Evolutionary conservation across 2,888 invertebrate genomes (phyloP).

Genomic region (Eupithecia centaureata): DNA sequence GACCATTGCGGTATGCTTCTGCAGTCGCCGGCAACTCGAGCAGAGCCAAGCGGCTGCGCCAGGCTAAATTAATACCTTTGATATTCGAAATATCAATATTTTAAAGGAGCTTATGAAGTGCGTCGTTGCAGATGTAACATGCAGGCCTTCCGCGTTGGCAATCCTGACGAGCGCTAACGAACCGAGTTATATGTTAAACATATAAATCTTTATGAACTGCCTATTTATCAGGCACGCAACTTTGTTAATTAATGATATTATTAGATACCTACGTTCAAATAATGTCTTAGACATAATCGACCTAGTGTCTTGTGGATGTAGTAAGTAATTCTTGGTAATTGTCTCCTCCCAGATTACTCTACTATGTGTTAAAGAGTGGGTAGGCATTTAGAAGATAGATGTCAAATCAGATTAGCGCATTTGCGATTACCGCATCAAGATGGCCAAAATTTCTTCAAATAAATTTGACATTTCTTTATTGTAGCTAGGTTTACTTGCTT

Average conservation of each 20-base stretch:
- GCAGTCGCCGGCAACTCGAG: slow-evolving; percentile 50
- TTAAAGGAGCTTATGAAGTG: slow-evolving; percentile 77
- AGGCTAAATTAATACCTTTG: slow-evolving; percentile 81
- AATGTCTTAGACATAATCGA: background rate
- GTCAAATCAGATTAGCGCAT: background rate
- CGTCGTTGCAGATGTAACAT: slow-evolving; percentile 65
- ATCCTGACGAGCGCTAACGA: slow-evolving; percentile 65
- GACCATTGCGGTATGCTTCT: slow-evolving; percentile 72
- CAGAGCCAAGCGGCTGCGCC: slow-evolving; percentile 66
- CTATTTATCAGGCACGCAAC: slow-evolving; percentile 48
- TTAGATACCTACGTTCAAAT: background rate
- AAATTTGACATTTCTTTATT: background rate
- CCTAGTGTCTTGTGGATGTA: background rate
- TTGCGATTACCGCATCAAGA: background rate
- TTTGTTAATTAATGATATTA: slow-evolving; percentile 20
- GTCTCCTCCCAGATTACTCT: background rate
- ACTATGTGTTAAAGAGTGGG: background rate
- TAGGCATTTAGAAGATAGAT: background rate
- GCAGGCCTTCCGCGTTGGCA: slow-evolving; percentile 77
- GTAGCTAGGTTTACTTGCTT: slow-evolving; percentile 2
- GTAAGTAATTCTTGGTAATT: background rate
- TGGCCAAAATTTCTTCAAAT: background rate
- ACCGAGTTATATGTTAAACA: slow-evolving; percentile 58
- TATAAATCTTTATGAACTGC: slow-evolving; percentile 50
- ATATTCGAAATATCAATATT: slow-evolving; percentile 82